These are phyloP conservation scores for Seriola aureovittata DNA, from an alignment of 2,113 vertebrate species.

Conservation along the genomic window DNA sequence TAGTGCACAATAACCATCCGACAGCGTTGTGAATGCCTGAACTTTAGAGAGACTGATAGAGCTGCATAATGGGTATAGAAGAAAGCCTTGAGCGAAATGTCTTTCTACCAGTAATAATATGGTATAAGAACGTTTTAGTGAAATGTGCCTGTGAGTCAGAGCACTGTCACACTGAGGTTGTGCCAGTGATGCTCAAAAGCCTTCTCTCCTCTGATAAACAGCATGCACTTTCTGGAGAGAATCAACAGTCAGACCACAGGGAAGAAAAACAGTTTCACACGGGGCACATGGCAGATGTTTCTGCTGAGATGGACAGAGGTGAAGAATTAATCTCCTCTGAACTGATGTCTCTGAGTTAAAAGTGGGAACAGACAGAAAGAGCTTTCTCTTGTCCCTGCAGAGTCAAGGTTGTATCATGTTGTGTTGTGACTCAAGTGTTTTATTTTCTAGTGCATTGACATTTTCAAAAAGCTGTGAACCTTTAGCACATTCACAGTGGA, in stretches of 20 bases:
- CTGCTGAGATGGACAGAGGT: not conserved
- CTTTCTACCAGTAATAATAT: constrained; percentile 25
- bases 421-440: not conserved
- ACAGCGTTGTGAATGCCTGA: not conserved
- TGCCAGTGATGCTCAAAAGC: constrained; percentile 18
- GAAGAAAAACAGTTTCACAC: constrained; percentile 9
- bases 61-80: constrained; percentile 26
- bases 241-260: constrained; percentile 31
- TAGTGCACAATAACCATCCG: not conserved
- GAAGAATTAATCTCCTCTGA: constrained; percentile 26
- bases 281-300: constrained; percentile 16
- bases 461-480: not conserved
- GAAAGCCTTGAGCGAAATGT: constrained; percentile 18
- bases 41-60: constrained; percentile 11
- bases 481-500: not conserved
- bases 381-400: not conserved
- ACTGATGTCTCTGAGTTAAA: not conserved
- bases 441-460: not conserved
- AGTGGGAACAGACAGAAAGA: not conserved
- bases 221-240: constrained; percentile 44
- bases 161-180: constrained; percentile 18
- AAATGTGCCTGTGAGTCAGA: constrained; percentile 38
- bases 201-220: constrained; percentile 59
- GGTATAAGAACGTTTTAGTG: constrained; percentile 9
- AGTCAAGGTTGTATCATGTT: not conserved